Conservation (phyloP, 2,888 invertebrate genomes). For the Leptopilina drosophilae region DNA sequence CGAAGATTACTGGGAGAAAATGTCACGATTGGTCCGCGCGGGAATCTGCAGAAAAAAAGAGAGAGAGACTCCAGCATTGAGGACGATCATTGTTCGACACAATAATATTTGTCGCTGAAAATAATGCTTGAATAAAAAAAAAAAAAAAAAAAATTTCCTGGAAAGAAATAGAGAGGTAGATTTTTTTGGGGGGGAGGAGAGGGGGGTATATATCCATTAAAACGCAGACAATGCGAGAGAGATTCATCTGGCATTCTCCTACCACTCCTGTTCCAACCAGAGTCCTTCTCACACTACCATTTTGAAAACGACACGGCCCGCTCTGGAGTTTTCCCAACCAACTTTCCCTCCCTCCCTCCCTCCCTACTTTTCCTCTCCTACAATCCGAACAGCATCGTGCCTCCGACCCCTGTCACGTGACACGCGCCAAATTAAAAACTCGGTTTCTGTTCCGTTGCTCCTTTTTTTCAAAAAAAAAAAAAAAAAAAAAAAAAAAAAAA, state of each 20-base stretch:
- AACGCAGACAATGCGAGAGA: slow-evolving; percentile 73
- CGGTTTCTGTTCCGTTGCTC: slow-evolving; percentile 69
- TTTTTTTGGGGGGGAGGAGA: slow-evolving; percentile 37
- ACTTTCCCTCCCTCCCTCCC: slow-evolving; percentile 48
- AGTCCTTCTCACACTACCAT: slow-evolving; percentile 50
- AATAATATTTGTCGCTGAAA: slow-evolving; percentile 77
- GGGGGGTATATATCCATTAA: slow-evolving; percentile 69
- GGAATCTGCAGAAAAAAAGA: too few relatives aligned
- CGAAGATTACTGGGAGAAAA: slow-evolving; percentile 61
- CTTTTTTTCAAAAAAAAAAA: slow-evolving; percentile 52
- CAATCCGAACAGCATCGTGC: slow-evolving; percentile 55
- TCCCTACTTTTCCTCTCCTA: background rate
- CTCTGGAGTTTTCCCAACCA: slow-evolving; percentile 46
- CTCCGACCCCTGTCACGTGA: slow-evolving; percentile 66
- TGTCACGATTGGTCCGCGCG: slow-evolving; percentile 62
- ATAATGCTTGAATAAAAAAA: slow-evolving; percentile 64
- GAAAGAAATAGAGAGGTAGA: slow-evolving; percentile 62
- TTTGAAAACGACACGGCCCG: slow-evolving; percentile 44
- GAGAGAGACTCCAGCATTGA: slow-evolving; percentile 60
- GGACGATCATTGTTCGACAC: slow-evolving; percentile 75
- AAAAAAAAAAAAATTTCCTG: slow-evolving; percentile 53
- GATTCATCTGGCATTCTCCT: slow-evolving; percentile 73
- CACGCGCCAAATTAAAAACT: slow-evolving; percentile 76
- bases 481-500: too few relatives aligned
- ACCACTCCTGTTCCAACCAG: slow-evolving; percentile 62